These are phyloP conservation scores for Nymphalis io DNA, from an alignment of 1,140 invertebrate species.

Conservation along the genomic window DNA sequence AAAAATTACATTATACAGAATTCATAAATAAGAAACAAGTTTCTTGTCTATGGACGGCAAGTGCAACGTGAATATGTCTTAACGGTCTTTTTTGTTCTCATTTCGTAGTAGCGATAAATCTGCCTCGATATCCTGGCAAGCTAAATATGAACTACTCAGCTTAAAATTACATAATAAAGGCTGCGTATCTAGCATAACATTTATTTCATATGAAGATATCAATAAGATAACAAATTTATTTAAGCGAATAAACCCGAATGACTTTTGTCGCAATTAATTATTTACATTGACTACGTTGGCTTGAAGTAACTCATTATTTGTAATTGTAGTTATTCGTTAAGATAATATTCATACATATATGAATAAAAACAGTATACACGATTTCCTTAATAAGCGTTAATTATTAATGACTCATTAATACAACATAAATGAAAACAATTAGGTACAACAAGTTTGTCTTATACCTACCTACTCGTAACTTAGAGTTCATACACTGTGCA, in stretches of 20 bases:
- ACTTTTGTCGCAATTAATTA: background rate
- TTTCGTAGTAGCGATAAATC: constrained; percentile 39
- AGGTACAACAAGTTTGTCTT: no score
- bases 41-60: constrained; percentile 36
- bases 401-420: no score
- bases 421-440: no score
- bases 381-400: no score
- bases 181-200: constrained; percentile 14
- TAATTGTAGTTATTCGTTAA: no score
- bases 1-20: constrained; percentile 47
- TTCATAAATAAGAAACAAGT: constrained; percentile 47
- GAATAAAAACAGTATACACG: no score
- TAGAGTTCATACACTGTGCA: constrained; percentile 5
- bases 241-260: constrained; percentile 11
- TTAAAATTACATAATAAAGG: constrained; percentile 26
- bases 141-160: constrained; percentile 18
- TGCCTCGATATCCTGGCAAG: constrained; percentile 32
- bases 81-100: constrained; percentile 26
- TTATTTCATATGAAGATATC: background rate
- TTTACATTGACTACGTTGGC: no score
- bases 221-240: constrained; percentile 4
- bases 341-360: no score
- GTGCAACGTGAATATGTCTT: constrained; percentile 38
- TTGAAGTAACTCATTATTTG: no score
- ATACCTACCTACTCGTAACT: no score